Percentiles rank a stretch among this genome's conserved stretches.
phyloP scores from a whole-genome alignment of 2,113 vertebrate species.

The Periophthalmodon schlosseri region DNA sequence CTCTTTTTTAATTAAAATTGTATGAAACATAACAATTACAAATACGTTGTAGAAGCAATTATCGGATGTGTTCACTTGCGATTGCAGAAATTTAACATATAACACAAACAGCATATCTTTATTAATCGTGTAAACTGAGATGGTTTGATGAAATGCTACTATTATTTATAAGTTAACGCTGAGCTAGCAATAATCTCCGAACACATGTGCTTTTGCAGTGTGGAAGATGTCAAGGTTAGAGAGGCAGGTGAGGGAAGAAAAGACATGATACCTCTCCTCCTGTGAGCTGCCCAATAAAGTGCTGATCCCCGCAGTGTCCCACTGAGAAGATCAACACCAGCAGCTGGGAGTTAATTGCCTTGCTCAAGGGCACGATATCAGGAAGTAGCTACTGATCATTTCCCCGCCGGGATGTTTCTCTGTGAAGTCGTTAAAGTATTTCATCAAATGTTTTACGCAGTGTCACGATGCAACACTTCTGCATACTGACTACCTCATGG shows the following conservation, averaged over 20 bases:
- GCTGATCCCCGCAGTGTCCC: conserved; percentile 10
- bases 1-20: too few species aligned
- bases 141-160: too few species aligned
- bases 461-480: neutral
- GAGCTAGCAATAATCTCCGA: too few species aligned
- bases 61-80: too few species aligned
- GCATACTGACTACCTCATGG: neutral
- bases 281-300: neutral
- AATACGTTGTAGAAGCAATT: too few species aligned
- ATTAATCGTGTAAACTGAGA: too few species aligned
- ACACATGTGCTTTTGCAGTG: neutral
- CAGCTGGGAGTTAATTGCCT: conserved; percentile 51
- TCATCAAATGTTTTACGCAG: neutral
- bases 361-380: conserved; percentile 44
- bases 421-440: neutral
- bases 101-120: too few species aligned
- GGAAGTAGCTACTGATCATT: conserved; percentile 15
- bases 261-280: neutral
- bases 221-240: conserved; percentile 6
- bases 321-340: conserved; percentile 21
- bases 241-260: conserved; percentile 14
- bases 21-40: too few species aligned
- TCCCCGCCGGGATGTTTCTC: conserved; percentile 1
- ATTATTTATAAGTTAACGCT: too few species aligned
- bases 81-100: too few species aligned